Evolutionary conservation across 2,888 invertebrate genomes (phyloP).

Genomic region (Geotrupes spiniger): DNA sequence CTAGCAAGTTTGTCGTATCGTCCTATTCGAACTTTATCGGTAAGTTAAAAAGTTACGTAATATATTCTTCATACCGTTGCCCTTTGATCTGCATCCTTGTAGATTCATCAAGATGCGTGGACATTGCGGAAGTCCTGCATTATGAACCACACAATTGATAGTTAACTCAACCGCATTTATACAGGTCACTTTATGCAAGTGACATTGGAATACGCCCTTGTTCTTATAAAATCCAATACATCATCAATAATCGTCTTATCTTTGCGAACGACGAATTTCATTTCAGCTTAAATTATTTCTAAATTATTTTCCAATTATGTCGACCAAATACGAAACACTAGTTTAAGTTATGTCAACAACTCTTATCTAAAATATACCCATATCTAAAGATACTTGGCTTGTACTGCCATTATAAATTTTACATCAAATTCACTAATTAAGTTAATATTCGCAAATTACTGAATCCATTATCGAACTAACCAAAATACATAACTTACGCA

Average conservation of each 20-base stretch:
- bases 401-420: too few species aligned
- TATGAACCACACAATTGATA: slow-evolving; percentile 35
- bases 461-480: too few species aligned
- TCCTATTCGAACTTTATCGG: slow-evolving; percentile 23
- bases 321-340: too few species aligned
- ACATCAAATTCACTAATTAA: too few species aligned
- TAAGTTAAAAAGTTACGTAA: slow-evolving; percentile 24
- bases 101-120: slow-evolving; percentile 27
- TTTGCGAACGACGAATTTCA: background rate
- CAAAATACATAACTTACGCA: too few species aligned
- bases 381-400: slow-evolving; percentile 2
- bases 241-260: slow-evolving; percentile 4
- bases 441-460: too few species aligned
- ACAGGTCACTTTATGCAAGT: slow-evolving; percentile 32
- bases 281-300: too few species aligned
- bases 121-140: slow-evolving; percentile 40
- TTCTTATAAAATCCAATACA: slow-evolving; percentile 6
- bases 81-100: slow-evolving; percentile 29
- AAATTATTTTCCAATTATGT: too few species aligned
- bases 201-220: slow-evolving; percentile 27
- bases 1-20: slow-evolving; percentile 20
- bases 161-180: slow-evolving; percentile 31
- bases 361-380: slow-evolving; percentile 13
- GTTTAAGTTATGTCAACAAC: too few species aligned
- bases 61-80: slow-evolving; percentile 24